Base-by-base conservation (phyloP, 2,888 invertebrate species). In the Leptopilina syphax region DNA sequence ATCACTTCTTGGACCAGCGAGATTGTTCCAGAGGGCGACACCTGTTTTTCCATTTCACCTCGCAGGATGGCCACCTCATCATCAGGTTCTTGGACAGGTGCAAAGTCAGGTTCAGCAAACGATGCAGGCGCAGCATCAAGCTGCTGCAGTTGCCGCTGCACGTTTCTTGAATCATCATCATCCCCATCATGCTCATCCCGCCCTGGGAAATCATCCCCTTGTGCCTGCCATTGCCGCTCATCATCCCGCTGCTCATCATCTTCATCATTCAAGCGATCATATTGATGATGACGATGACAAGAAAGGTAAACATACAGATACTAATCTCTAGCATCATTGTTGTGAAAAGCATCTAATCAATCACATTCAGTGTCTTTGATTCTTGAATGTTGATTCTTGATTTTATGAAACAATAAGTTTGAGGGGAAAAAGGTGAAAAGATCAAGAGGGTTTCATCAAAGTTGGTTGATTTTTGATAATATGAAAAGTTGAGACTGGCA, bases 21-120 rank as follows among this genome's bases (percentile, higher is more conserved):
- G 92, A 78, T 84, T 91, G 24, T 91, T 91, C 82, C 92, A 91
- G 85, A 87, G 92, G 85, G 89, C 90, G 85, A 86, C 91, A 80
- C 91, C 92, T 65, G 91, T 91, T 47, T 91, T 92, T 84, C 91
- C 92, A 80, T 92, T 92, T 79, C 91, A 91, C 80, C 86, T 92
- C 84, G 81, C 91, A 80, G 91, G 91, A 89, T 92, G 92, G 92
- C 88, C 91, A 82, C 87, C 90, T 50, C 92, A 91, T 85, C 91
- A 91, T 84, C 89, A 92, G 81, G 90, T 91, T 34, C 87, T 91
- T 44, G 91, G 91, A 5, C 91, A 91, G 86, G 91, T 91, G 27
- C 91, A 91, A 81, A 90, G 87, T 80, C 91, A 91, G 83, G 90
- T 90, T 50, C 91, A 91, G 77, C 91, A 91, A 81, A 88, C 89